A percentile compares a stretch with the other conserved stretches of the same genome.
Evolutionary conservation across 2,888 invertebrate species (phyloP).

Genomic region (Seladonia tumulorum): DNA sequence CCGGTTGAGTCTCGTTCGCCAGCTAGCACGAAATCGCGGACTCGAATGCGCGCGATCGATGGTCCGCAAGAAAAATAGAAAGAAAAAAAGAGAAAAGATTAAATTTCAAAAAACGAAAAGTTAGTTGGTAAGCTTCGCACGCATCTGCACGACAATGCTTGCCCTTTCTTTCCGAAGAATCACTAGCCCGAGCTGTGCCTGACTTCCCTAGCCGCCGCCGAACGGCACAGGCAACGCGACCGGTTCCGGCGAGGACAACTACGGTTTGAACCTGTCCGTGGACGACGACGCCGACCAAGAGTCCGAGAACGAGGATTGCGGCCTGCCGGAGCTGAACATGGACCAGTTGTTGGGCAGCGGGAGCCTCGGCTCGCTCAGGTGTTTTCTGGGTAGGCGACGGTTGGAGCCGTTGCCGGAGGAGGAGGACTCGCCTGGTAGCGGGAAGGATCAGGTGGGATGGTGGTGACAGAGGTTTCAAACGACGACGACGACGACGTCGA

Average conservation of each 20-base stretch:
- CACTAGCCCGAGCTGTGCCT: slow-evolving; percentile 83
- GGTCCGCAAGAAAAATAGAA: not conserved
- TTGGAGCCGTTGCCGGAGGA: slow-evolving; percentile 94
- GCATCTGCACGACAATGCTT: slow-evolving; percentile 83
- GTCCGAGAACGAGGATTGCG: slow-evolving; percentile 77
- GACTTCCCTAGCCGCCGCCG: slow-evolving; percentile 83
- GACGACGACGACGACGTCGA: slow-evolving; percentile 73
- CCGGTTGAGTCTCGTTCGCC: not conserved
- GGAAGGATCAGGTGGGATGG: slow-evolving; percentile 82
- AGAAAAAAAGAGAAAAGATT: not conserved
- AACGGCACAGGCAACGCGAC: slow-evolving; percentile 72
- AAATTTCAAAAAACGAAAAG: slow-evolving; percentile 12
- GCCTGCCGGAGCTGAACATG: slow-evolving; percentile 80
- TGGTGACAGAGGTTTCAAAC: slow-evolving; percentile 83
- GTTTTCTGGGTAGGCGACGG: slow-evolving; percentile 87
- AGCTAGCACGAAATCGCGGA: not conserved
- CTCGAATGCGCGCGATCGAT: not conserved
- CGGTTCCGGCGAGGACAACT: slow-evolving; percentile 78
- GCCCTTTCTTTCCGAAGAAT: slow-evolving; percentile 83
- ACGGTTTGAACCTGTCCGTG: slow-evolving; percentile 76
- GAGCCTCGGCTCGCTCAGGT: slow-evolving; percentile 78
- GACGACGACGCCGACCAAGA: slow-evolving; percentile 90
- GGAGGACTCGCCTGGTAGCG: slow-evolving; percentile 87
- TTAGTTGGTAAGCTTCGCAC: slow-evolving; percentile 82
- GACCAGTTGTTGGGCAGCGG: slow-evolving; percentile 79